These are phyloP conservation scores for Patella pellucida DNA, from an alignment of 2,888 invertebrate genomes.

Conservation along the genomic window DNA sequence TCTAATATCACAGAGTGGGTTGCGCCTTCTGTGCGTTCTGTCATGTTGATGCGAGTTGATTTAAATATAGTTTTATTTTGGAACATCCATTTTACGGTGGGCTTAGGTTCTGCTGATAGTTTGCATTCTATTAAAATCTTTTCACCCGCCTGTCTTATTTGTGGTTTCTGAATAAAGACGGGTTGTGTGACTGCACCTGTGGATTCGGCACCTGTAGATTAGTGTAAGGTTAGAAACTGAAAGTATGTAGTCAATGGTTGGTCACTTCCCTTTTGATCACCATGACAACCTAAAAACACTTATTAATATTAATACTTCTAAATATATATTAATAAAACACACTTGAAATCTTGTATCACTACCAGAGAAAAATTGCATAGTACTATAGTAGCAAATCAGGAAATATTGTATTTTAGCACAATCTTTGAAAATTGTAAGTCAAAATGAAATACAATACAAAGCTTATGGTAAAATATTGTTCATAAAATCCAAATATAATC, in stretches of 20 bases:
- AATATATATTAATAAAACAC: too few relatives aligned
- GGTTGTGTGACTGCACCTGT: slow-evolving; percentile 74
- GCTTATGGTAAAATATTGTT: too few relatives aligned
- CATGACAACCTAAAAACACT: background rate
- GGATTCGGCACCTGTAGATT: slow-evolving; percentile 34
- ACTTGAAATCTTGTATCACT: too few relatives aligned
- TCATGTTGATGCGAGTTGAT: slow-evolving; percentile 21
- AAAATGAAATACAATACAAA: too few relatives aligned
- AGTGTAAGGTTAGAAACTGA: background rate
- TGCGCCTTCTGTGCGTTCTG: slow-evolving; percentile 76
- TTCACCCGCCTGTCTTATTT: slow-evolving; percentile 93
- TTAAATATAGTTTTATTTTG: slow-evolving; percentile 33
- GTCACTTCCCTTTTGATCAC: background rate
- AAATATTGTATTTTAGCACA: too few relatives aligned
- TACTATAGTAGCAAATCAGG: too few relatives aligned
- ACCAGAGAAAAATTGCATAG: too few relatives aligned
- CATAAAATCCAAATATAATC: too few relatives aligned
- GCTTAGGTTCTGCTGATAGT: slow-evolving; percentile 74
- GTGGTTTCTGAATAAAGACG: slow-evolving; percentile 96
- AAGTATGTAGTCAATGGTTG: background rate
- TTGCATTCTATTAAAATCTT: slow-evolving; percentile 78
- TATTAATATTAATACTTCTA: too few relatives aligned
- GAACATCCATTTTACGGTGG: slow-evolving; percentile 91
- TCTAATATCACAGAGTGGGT: slow-evolving; percentile 88
- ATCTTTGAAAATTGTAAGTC: too few relatives aligned